Evolutionary conservation across 2,888 invertebrate genomes (phyloP).

Genomic region (Agonopterix subpropinquella): DNA sequence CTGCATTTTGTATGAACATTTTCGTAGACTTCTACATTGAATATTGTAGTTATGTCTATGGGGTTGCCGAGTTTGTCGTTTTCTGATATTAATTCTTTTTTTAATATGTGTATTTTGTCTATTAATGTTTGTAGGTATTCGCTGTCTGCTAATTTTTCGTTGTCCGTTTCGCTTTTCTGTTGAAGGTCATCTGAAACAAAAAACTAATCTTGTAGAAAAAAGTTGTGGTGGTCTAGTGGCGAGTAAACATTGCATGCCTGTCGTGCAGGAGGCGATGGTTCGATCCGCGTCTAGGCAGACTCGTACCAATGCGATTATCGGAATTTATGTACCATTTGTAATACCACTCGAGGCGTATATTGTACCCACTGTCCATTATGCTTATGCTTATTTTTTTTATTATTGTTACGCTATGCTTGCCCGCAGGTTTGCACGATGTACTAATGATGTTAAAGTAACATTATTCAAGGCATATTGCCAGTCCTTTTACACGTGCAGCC

Average conservation of each 20-base stretch:
- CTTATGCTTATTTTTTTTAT: too few relatives aligned
- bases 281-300: too few relatives aligned
- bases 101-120: conserved; percentile 79
- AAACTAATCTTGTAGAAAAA: neutral
- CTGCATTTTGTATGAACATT: conserved; percentile 75
- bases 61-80: conserved; percentile 77
- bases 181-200: conserved; percentile 27
- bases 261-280: too few relatives aligned
- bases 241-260: neutral
- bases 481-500: too few relatives aligned
- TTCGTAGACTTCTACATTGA: conserved; percentile 58
- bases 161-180: conserved; percentile 60
- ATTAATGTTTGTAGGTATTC: conserved; percentile 75
- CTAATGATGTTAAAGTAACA: too few relatives aligned
- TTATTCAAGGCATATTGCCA: too few relatives aligned
- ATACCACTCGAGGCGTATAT: too few relatives aligned
- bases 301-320: too few relatives aligned
- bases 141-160: conserved; percentile 58
- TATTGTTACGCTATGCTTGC: too few relatives aligned
- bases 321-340: too few relatives aligned
- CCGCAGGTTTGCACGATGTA: too few relatives aligned
- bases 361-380: too few relatives aligned
- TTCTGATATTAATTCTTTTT: conserved; percentile 75
- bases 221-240: neutral
- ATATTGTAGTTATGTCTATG: conserved; percentile 74